Percentiles rank a stretch among this genome's conserved stretches.
Evolutionary conservation across 2,888 invertebrate species (phyloP).

Genomic region (Epiblema foenella): DNA sequence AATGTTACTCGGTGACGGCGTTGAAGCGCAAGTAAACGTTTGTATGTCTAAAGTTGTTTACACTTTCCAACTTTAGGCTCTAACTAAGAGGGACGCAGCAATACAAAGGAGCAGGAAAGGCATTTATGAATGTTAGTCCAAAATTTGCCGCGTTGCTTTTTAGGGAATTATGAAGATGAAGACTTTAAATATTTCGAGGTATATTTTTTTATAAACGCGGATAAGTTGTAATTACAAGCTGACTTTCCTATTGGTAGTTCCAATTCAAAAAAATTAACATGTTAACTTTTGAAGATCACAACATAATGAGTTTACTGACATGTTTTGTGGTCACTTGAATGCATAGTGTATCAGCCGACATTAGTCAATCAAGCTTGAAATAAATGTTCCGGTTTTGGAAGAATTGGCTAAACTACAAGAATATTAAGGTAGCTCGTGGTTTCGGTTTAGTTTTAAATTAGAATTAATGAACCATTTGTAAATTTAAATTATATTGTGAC

Average conservation of each 20-base stretch:
- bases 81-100: too few species aligned
- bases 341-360: not conserved
- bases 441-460: not conserved
- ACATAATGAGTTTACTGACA: not conserved
- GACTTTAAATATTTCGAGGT: too few species aligned
- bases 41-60: too few species aligned
- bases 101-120: too few species aligned
- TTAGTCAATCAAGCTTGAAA: slow-evolving; percentile 3
- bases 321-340: slow-evolving; percentile 9
- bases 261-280: not conserved
- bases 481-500: not conserved
- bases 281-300: too few species aligned
- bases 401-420: not conserved
- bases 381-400: not conserved
- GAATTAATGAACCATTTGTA: not conserved
- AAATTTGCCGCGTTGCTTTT: too few species aligned
- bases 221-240: not conserved
- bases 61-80: too few species aligned
- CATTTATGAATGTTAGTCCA: too few species aligned
- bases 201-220: not conserved
- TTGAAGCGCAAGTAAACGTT: too few species aligned
- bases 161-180: too few species aligned
- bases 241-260: too few species aligned
- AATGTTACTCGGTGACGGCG: too few species aligned
- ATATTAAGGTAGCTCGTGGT: not conserved